Base-by-base conservation (phyloP, 2,113 vertebrate species). In the Nycticorax nycticorax region DNA sequence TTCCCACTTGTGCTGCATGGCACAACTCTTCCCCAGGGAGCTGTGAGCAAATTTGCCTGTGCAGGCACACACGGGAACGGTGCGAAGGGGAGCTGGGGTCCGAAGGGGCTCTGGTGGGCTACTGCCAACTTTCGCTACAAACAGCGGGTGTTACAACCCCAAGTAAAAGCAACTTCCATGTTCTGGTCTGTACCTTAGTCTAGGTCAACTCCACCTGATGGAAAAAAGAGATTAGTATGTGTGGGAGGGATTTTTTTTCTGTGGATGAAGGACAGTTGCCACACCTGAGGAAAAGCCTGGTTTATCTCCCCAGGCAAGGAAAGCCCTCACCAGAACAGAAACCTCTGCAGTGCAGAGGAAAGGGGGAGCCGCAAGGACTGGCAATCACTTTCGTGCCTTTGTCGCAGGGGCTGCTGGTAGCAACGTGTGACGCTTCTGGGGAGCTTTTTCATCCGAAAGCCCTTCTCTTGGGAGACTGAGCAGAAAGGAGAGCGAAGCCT, bases 331-430 rank as follows among this genome's bases (percentile, higher is more conserved):
- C 18, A 45, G 43, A 76, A 41, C 2, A 66, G 10, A 45, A 76
- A 45, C 6, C 21, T 62, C 2, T 0, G 1, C 3, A 45, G 48
- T 2, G 5, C 35, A 28, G 43, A 17, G 35, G 24, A 30, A 53
- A 37, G 6, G 18, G 28, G 24, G 7, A 71, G 16, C 27, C 8
- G 3, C 23, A 35, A 27, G 4, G 2, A 35, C 4, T 23, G 12
- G 18, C 3, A 5, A 26, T 63, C 41, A 63, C 35, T 57, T 18
- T 8, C 8, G 26, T 7, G 5, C 24, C 5, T 43, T 91, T 84
- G 28, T 59, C 17, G 4, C 8, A 41, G 22, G 22, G 15, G 14
- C 32, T 67, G 5, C 15, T 16, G 10, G 20, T 13, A 30, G 52
- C 30, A 60, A 76, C 0, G 2, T 18, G 28, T 18, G 26, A 50